phyloP scores from a whole-genome alignment of 2,113 vertebrate genomes.

The Polypterus senegalus region DNA sequence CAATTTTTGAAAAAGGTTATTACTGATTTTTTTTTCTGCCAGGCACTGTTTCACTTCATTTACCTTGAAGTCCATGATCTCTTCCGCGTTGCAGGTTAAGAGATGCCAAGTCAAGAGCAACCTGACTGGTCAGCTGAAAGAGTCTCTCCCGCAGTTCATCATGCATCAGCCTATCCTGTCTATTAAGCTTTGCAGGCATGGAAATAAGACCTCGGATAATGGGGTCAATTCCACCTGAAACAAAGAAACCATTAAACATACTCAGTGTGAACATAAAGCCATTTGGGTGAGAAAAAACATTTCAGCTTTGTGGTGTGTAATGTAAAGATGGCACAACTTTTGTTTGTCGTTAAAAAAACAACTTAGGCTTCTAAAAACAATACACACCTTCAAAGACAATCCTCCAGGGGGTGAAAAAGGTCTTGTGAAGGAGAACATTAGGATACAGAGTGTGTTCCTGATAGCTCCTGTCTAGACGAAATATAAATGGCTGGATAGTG shows the following conservation, averaged over 20 bases:
- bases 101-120: constrained; percentile 53
- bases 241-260: not conserved
- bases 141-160: constrained; percentile 58
- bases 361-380: not conserved
- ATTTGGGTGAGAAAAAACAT: too few species aligned
- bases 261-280: too few species aligned
- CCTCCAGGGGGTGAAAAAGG: constrained; percentile 73
- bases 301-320: too few species aligned
- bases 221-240: constrained; percentile 63
- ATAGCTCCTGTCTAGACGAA: constrained; percentile 49
- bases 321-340: too few species aligned
- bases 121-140: constrained; percentile 41
- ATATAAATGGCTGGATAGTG: constrained; percentile 56
- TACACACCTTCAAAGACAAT: constrained; percentile 61
- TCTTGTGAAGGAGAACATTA: constrained; percentile 44
- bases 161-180: constrained; percentile 61
- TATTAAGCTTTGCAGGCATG: constrained; percentile 56
- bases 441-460: constrained; percentile 32
- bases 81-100: constrained; percentile 67
- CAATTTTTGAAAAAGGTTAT: too few species aligned
- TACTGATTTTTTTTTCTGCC: too few species aligned
- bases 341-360: not conserved
- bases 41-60: not conserved
- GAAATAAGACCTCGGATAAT: constrained; percentile 53
- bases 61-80: constrained; percentile 66